A percentile compares a stretch with the other conserved stretches of the same genome.
These are phyloP conservation scores for Ceratina japonica DNA, from an alignment of 1,140 invertebrate species.

Conservation along the genomic window DNA sequence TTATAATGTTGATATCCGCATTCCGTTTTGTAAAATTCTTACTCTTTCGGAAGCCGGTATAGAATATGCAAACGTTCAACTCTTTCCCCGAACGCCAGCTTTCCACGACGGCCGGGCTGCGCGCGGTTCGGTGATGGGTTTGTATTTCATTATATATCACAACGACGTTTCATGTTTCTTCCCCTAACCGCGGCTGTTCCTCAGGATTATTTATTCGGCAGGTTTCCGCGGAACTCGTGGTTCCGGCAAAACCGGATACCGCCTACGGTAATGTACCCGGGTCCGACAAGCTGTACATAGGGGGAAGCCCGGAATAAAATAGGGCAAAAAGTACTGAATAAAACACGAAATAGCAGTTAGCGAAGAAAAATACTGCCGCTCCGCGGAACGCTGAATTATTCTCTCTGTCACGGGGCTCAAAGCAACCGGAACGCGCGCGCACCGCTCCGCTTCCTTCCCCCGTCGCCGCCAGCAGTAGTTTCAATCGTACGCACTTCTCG, in stretches of 20 bases:
- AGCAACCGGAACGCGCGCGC: slow-evolving; percentile 57
- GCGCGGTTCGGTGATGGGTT: slow-evolving; percentile 33
- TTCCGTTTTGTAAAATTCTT: no score
- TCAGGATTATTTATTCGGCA: slow-evolving; percentile 77
- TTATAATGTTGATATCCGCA: no score
- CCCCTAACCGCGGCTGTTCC: slow-evolving; percentile 60
- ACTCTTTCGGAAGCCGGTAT: neutral
- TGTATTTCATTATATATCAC: slow-evolving; percentile 60
- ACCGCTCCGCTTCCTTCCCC: slow-evolving; percentile 40
- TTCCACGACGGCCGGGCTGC: neutral
- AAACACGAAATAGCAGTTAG: slow-evolving; percentile 70
- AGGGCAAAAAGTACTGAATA: slow-evolving; percentile 74
- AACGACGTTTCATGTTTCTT: slow-evolving; percentile 53
- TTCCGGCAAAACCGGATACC: slow-evolving; percentile 75
- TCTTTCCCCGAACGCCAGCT: neutral
- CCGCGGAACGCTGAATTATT: slow-evolving; percentile 71
- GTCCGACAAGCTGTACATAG: slow-evolving; percentile 67
- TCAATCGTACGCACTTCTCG: slow-evolving; percentile 33
- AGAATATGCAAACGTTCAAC: slow-evolving; percentile 3
- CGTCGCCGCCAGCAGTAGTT: slow-evolving; percentile 1
- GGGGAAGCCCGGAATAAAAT: slow-evolving; percentile 64
- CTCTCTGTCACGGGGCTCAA: slow-evolving; percentile 71
- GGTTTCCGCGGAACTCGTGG: slow-evolving; percentile 73
- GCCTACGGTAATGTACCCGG: slow-evolving; percentile 74
- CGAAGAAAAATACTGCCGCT: slow-evolving; percentile 66